These are phyloP conservation scores for Bergia puertoricense DNA, from an alignment of 92 coral and sea anemone genomes.

Conservation along the genomic window DNA sequence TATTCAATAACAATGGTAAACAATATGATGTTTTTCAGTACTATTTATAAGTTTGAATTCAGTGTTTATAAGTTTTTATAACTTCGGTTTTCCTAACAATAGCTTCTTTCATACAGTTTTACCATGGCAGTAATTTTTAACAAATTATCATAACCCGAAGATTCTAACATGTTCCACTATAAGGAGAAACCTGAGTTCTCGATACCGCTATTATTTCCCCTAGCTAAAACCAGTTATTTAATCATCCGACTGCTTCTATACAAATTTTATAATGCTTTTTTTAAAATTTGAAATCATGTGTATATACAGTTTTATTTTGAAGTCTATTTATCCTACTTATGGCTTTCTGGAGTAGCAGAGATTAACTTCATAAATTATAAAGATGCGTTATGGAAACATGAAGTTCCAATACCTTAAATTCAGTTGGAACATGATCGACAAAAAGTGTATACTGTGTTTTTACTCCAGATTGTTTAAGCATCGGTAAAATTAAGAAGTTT, in stretches of 20 bases:
- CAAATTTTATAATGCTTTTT: not conserved
- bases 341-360: not conserved
- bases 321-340: not conserved
- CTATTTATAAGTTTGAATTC: not conserved
- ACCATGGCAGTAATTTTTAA: not conserved
- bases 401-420: not conserved
- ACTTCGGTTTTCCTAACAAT: not conserved
- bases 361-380: conserved; percentile 15
- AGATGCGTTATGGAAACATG: not conserved
- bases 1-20: not conserved
- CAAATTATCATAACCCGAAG: not conserved
- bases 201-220: not conserved
- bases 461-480: not conserved
- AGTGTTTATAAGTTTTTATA: not conserved
- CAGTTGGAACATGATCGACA: not conserved
- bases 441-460: not conserved
- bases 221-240: not conserved
- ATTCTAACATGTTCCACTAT: not conserved
- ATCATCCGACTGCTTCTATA: not conserved
- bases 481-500: not conserved
- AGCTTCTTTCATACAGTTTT: no score
- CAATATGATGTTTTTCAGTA: not conserved
- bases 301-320: not conserved
- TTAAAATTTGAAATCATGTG: not conserved
- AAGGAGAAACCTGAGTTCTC: not conserved